Percentiles rank a stretch among this genome's conserved stretches.
phyloP scores from a whole-genome alignment of 1,140 invertebrate species.

The Piezodorus guildinii region DNA sequence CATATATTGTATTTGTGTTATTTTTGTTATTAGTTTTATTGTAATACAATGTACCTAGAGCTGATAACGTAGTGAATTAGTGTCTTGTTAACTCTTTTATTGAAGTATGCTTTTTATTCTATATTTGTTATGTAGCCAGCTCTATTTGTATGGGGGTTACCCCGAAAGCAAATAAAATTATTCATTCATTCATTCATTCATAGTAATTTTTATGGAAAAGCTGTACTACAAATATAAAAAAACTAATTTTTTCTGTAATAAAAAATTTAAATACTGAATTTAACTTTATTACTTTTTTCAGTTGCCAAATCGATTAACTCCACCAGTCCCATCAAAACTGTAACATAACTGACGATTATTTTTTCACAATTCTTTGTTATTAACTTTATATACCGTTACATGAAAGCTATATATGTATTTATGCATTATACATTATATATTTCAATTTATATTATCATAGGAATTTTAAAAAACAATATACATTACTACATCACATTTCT shows the following conservation, averaged over 20 bases:
- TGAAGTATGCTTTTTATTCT: too few relatives aligned
- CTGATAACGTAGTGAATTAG: too few relatives aligned
- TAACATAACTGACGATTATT: conserved; percentile 21
- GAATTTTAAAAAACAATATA: conserved; percentile 25
- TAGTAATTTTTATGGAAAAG: conserved; percentile 21
- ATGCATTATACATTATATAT: conserved; percentile 22
- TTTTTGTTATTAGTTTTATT: too few relatives aligned
- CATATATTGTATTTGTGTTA: too few relatives aligned
- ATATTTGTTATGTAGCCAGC: too few relatives aligned
- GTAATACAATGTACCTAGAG: too few relatives aligned
- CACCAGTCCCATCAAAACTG: conserved; percentile 8
- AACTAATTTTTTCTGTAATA: conserved; percentile 24
- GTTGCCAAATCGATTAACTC: conserved; percentile 12
- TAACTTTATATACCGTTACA: conserved; percentile 22
- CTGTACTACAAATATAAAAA: conserved; percentile 22
- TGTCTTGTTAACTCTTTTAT: too few relatives aligned
- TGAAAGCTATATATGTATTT: conserved; percentile 21
- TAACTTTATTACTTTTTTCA: conserved; percentile 10
- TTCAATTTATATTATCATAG: conserved; percentile 22
- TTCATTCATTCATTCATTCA: too few relatives aligned
- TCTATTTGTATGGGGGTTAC: too few relatives aligned
- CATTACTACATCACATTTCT: conserved; percentile 21
- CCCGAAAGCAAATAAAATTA: too few relatives aligned
- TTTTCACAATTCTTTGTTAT: conserved; percentile 17
- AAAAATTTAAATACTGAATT: conserved; percentile 15